These are phyloP conservation scores for Euplagia quadripunctaria DNA, from an alignment of 2,888 invertebrate species.

Conservation along the genomic window DNA sequence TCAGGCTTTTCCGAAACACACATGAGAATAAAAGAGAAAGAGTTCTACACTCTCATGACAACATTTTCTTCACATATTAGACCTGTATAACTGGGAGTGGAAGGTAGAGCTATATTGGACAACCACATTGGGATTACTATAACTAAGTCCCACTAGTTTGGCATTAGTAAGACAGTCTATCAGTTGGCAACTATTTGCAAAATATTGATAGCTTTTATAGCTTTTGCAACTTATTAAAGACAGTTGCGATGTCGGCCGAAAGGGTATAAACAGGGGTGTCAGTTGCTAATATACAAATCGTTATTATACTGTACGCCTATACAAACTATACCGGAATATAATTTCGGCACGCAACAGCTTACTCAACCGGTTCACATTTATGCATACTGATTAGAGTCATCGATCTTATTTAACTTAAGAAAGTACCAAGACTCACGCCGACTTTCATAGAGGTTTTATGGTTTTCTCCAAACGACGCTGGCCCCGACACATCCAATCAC, in stretches of 20 bases:
- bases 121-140: too few species aligned
- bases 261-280: not conserved
- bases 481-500: not conserved
- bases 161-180: not conserved
- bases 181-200: not conserved
- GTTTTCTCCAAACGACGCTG: not conserved
- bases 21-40: too few species aligned
- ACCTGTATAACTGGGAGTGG: too few species aligned
- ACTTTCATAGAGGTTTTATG: not conserved
- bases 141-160: not conserved
- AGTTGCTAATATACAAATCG: not conserved
- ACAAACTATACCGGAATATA: conserved; percentile 29
- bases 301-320: not conserved
- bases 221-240: not conserved
- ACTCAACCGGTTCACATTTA: conserved; percentile 30
- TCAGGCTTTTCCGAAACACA: too few species aligned
- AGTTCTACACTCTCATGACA: too few species aligned
- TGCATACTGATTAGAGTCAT: conserved; percentile 23
- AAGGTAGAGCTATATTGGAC: too few species aligned
- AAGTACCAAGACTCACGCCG: not conserved
- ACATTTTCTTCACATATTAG: too few species aligned
- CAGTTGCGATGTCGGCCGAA: not conserved
- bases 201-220: not conserved
- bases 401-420: conserved; percentile 20
- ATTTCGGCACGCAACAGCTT: conserved; percentile 25